phyloP scores from a whole-genome alignment of 1,140 invertebrate genomes.

The Microvelia longipes region DNA sequence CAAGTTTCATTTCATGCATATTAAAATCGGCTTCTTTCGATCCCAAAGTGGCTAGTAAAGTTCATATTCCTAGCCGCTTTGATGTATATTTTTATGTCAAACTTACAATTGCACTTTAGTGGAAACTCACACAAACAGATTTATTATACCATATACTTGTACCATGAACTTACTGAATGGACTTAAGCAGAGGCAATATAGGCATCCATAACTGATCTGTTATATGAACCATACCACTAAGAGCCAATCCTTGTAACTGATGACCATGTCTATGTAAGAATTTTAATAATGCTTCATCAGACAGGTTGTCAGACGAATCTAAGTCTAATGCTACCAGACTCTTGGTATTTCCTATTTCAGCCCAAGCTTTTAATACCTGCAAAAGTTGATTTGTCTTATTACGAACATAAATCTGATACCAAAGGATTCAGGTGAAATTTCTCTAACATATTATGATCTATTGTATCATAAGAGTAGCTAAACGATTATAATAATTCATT shows the following conservation, averaged over 20 bases:
- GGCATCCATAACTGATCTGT: slow-evolving; percentile 94
- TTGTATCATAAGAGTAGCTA: neutral
- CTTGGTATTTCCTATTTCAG: slow-evolving; percentile 71
- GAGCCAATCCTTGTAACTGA: slow-evolving; percentile 68
- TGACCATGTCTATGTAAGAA: slow-evolving; percentile 78
- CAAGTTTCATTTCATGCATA: too few relatives aligned
- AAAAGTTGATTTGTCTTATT: slow-evolving; percentile 14
- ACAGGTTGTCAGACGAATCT: slow-evolving; percentile 86
- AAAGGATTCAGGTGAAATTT: too few relatives aligned
- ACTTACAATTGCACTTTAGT: too few relatives aligned
- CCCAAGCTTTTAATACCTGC: slow-evolving; percentile 69
- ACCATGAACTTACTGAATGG: slow-evolving; percentile 78
- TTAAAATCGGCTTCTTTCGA: too few relatives aligned
- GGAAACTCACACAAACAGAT: too few relatives aligned
- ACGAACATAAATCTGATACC: too few relatives aligned
- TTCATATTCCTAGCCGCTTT: too few relatives aligned
- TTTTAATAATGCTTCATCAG: slow-evolving; percentile 79
- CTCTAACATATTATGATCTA: too few relatives aligned
- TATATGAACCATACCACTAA: slow-evolving; percentile 93
- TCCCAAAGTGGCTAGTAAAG: too few relatives aligned
- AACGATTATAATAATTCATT: slow-evolving; percentile 2
- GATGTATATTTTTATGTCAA: too few relatives aligned
- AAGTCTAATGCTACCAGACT: slow-evolving; percentile 79
- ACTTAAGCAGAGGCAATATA: slow-evolving; percentile 72
- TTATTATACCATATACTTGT: too few relatives aligned